Conservation (phyloP, 2,888 invertebrate species). For the Furcula furcula region DNA sequence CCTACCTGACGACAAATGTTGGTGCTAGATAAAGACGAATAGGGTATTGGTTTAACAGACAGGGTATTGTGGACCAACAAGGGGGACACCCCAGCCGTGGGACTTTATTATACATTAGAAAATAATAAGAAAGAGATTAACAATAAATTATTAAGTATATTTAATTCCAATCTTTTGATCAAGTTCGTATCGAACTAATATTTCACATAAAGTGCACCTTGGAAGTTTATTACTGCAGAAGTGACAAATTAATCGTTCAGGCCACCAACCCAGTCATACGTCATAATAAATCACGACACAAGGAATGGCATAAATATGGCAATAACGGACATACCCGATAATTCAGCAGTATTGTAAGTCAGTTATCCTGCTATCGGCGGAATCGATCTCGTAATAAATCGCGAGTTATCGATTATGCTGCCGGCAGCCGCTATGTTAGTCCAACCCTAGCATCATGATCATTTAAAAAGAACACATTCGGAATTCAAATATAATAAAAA, state of each 20-base stretch:
- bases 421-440: conserved; percentile 33
- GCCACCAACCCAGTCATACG: neutral
- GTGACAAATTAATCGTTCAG: neutral
- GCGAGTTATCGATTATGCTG: conserved; percentile 32
- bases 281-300: conserved; percentile 21
- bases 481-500: too few relatives aligned
- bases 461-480: too few relatives aligned
- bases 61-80: too few relatives aligned
- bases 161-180: too few relatives aligned
- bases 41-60: too few relatives aligned
- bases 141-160: too few relatives aligned
- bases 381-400: conserved; percentile 39
- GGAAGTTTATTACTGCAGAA: neutral
- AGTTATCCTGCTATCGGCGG: conserved; percentile 22
- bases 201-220: neutral
- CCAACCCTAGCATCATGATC: conserved; percentile 10
- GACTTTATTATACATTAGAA: too few relatives aligned
- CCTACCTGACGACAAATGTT: too few relatives aligned
- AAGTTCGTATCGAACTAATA: too few relatives aligned
- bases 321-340: conserved; percentile 23
- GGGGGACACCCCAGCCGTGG: too few relatives aligned
- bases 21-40: too few relatives aligned
- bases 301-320: conserved; percentile 20
- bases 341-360: conserved; percentile 29
- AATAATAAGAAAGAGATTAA: too few relatives aligned